Percentiles rank a stretch among this genome's conserved stretches.
phyloP scores from a whole-genome alignment of 2,113 vertebrate species.

The Balaenoptera acutorostrata region DNA sequence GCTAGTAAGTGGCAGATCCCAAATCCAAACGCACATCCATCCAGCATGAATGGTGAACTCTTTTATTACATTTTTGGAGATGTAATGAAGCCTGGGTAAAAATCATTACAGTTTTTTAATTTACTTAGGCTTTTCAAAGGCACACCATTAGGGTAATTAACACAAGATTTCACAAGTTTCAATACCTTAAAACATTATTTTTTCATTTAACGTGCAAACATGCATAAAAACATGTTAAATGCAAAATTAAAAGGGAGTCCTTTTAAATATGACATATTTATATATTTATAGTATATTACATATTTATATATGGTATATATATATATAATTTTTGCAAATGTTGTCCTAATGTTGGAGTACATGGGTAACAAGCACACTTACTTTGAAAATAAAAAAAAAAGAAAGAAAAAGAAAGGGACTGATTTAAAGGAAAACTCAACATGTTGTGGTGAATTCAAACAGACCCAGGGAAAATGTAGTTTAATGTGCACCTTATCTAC shows the following conservation, averaged over 20 bases:
- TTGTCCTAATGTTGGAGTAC: no score
- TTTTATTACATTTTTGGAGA: not conserved
- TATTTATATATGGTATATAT: no score
- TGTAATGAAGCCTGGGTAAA: not conserved
- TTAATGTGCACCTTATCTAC: rapidly evolving
- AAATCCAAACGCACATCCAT: not conserved
- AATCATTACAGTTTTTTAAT: not conserved
- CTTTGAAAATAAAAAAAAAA: no score
- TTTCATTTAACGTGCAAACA: not conserved
- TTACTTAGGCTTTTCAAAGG: not conserved
- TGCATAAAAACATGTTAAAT: not conserved
- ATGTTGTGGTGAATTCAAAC: not conserved
- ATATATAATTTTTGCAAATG: no score
- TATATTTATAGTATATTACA: no score
- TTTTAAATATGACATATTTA: no score
- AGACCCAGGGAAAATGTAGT: no score
- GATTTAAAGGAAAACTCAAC: not conserved
- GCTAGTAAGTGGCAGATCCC: not conserved
- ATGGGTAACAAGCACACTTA: no score
- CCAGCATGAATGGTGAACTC: not conserved
- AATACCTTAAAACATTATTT: not conserved
- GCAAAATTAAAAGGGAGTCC: not conserved
- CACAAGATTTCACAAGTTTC: not conserved
- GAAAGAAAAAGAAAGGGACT: not conserved
- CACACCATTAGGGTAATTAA: not conserved